Evolutionary conservation across 2,797 vertebrate genomes (phyloP).

Genomic region (Eurystomus glaucurus): DNA sequence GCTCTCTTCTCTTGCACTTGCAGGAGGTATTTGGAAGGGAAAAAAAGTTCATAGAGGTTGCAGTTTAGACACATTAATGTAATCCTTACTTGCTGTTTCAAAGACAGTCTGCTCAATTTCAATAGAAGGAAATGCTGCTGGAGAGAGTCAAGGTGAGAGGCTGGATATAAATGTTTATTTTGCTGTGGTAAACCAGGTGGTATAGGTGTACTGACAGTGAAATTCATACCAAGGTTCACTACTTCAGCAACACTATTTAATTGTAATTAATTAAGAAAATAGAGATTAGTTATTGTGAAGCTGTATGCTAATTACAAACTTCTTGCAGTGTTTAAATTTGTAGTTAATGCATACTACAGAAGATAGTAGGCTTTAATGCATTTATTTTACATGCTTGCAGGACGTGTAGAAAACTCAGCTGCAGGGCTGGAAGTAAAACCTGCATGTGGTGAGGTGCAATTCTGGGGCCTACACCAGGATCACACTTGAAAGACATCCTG

Average conservation of each 20-base stretch:
- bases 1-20: neutral
- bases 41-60: neutral
- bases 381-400: neutral
- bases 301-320: neutral
- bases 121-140: neutral
- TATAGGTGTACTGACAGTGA: neutral
- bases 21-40: neutral
- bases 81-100: neutral
- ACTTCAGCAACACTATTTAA: neutral
- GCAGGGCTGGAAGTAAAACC: neutral
- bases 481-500: rapidly evolving
- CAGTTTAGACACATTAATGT: neutral
- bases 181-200: neutral
- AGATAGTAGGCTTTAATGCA: neutral
- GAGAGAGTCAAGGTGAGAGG: neutral
- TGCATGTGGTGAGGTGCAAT: rapidly evolving
- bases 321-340: neutral
- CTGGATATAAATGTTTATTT: neutral
- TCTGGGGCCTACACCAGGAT: neutral
- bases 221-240: neutral
- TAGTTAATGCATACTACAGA: neutral
- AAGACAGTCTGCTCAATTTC: neutral
- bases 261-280: neutral
- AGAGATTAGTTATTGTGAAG: neutral
- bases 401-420: neutral